phyloP scores from a whole-genome alignment of 2,888 invertebrate genomes.

The Drosophila helvetica region DNA sequence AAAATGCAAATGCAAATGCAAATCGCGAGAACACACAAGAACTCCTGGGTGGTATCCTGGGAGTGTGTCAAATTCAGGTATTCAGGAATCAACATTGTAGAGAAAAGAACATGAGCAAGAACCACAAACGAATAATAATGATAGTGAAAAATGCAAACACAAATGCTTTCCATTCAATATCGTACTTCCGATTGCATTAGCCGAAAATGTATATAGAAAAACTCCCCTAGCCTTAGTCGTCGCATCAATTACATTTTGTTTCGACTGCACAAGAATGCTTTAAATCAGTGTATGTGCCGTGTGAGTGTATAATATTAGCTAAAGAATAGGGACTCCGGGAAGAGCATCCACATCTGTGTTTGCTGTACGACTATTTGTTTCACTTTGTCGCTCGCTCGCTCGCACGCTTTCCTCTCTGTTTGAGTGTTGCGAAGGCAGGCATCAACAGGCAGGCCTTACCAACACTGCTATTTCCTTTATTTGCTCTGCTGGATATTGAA shows the following conservation, averaged over 20 bases:
- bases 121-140: slow-evolving; percentile 21
- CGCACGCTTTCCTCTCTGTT: background rate
- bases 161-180: slow-evolving; percentile 31
- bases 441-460: background rate
- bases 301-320: slow-evolving; percentile 35
- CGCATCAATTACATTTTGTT: slow-evolving; percentile 29
- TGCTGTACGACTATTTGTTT: background rate
- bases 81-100: slow-evolving; percentile 19
- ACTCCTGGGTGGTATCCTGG: slow-evolving; percentile 6
- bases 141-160: slow-evolving; percentile 3
- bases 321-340: background rate
- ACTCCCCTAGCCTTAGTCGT: slow-evolving; percentile 29
- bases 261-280: slow-evolving; percentile 42
- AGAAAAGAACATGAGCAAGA: background rate
- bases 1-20: slow-evolving; percentile 17
- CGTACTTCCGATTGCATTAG: slow-evolving; percentile 41
- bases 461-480: background rate
- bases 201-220: slow-evolving; percentile 31
- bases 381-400: background rate
- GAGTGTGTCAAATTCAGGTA: slow-evolving; percentile 47
- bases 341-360: background rate
- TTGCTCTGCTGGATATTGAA: slow-evolving; percentile 10
- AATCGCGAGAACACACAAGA: slow-evolving; percentile 13
- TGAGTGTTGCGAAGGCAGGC: background rate
- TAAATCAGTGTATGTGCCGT: slow-evolving; percentile 34